Base-by-base conservation (phyloP, 92 coral and sea anemone species). In the Ricordea florida region DNA sequence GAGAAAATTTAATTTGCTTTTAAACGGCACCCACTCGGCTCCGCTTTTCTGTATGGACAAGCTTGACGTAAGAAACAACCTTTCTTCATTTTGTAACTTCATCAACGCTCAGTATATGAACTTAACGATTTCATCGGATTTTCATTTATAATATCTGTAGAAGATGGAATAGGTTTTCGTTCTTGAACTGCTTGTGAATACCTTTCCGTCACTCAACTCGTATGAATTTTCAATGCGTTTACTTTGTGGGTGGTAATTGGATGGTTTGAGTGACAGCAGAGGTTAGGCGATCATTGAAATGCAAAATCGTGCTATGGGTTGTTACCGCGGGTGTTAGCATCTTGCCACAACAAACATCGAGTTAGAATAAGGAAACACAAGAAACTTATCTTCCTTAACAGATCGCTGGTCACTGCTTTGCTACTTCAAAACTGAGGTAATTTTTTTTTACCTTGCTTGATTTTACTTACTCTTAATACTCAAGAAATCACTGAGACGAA, bases 201-300 rank as follows among this genome's bases (percentile, higher is more conserved):
- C 46, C 42, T 47, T 23, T 57, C 58, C 43, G 69, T 58, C 79
- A 58, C 32, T 72, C 79, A 58, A 8, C 8, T 28, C 70, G 25
- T 36, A 58, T 44, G 34, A 59, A 61, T 73, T 61, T 73, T 73
- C 80, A 73, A 59, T 73, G 37, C 57, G 82, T 82, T 82, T 74
- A 36, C 87, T 56, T 55, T 60, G 48, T 46, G 28, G 65, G 48
- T 44, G 69, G 76, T 59, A 81, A 82, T 74, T 55, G 56, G 60
- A 27, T 43, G 57, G 55, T 31, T 27, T 74, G 76, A 66, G 38
- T 66, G 76, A 64, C 87, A 74, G 50, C 53, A n/a, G 70, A n/a
- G 10, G 33, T 48, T 33, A 6, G 20, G 4, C 31, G 18, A 38
- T 37, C 67, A 74, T 74, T 82, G 76, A 82, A 74, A 82, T 82